Percentiles rank a stretch among this genome's conserved stretches.
These are phyloP conservation scores for Xanthostigma xanthostigma DNA, from an alignment of 2,888 invertebrate genomes.

Conservation along the genomic window DNA sequence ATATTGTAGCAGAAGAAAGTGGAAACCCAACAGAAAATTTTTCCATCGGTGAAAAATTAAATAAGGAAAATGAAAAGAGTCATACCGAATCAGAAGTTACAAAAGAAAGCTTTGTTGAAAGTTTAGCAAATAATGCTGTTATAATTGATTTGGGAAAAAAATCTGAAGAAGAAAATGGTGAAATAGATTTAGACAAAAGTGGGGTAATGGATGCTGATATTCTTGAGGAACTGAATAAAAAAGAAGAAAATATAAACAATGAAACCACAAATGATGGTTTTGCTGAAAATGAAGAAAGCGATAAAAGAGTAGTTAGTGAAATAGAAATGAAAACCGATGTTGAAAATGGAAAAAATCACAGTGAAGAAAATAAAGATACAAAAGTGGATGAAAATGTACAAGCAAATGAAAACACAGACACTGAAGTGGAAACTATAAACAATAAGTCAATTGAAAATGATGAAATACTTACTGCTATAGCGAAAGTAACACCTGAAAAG, in stretches of 20 bases:
- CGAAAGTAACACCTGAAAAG: conserved; percentile 4
- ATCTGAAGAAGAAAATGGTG: conserved; percentile 8
- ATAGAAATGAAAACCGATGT: conserved; percentile 1
- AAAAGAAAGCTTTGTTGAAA: neutral
- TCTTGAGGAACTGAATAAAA: conserved; percentile 7
- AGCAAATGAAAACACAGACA: neutral
- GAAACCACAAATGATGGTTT: conserved; percentile 1
- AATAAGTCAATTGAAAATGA: neutral
- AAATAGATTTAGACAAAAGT: neutral
- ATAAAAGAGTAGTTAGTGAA: neutral
- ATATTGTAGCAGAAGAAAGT: conserved; percentile 3
- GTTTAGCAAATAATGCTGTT: neutral
- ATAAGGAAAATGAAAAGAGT: conserved; percentile 9
- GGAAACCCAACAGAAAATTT: neutral
- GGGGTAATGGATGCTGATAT: neutral
- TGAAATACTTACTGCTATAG: neutral
- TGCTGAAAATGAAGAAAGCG: neutral
- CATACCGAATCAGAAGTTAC: conserved; percentile 8
- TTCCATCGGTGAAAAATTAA: conserved; percentile 5
- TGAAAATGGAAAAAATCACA: neutral
- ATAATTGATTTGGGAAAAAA: conserved; percentile 1
- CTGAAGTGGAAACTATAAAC: neutral
- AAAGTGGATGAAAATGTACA: neutral
- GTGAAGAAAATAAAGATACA: neutral
- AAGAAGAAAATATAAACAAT: conserved; percentile 10